Percentiles rank a stretch among this genome's conserved stretches.
phyloP scores from a whole-genome alignment of 2,888 invertebrate species.

The Drosophila mimetica region DNA sequence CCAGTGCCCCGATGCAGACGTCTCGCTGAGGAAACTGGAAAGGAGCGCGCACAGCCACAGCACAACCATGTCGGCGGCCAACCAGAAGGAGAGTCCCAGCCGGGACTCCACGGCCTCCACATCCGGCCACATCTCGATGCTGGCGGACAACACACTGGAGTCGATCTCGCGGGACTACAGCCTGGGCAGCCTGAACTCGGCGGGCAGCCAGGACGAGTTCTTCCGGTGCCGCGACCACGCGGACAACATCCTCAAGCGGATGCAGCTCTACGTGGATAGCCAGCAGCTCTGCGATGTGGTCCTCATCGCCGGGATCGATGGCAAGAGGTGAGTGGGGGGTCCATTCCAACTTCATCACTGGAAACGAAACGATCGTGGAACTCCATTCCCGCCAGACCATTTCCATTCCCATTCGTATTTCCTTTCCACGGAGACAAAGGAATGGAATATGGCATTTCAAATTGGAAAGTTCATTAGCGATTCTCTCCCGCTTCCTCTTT shows the following conservation, averaged over 20 bases:
- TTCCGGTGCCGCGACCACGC: slow-evolving; percentile 92
- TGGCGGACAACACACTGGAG: slow-evolving; percentile 78
- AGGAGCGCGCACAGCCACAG: slow-evolving; percentile 4
- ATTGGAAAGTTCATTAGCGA: slow-evolving; percentile 61
- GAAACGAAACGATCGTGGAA: slow-evolving; percentile 3
- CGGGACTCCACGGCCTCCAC: slow-evolving; percentile 83
- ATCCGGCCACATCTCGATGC: slow-evolving; percentile 81
- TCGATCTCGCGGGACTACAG: slow-evolving; percentile 89
- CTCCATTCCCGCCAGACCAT: neutral
- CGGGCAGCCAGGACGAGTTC: slow-evolving; percentile 91
- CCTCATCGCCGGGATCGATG: slow-evolving; percentile 90
- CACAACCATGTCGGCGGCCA: slow-evolving; percentile 67
- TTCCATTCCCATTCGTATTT: neutral
- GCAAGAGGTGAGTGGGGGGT: slow-evolving; percentile 85
- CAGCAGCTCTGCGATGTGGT: slow-evolving; percentile 95
- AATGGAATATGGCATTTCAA: slow-evolving; percentile 20
- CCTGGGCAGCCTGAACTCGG: slow-evolving; percentile 88
- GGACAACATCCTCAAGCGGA: slow-evolving; percentile 91
- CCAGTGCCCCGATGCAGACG: slow-evolving; percentile 62
- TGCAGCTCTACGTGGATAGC: slow-evolving; percentile 92
- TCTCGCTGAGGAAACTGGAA: slow-evolving; percentile 14
- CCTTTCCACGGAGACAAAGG: slow-evolving; percentile 29
- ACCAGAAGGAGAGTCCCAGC: slow-evolving; percentile 84
- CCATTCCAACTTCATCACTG: too few species aligned
- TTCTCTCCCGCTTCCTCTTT: slow-evolving; percentile 43